Conservation (phyloP, 2,113 vertebrate genomes). For the human (Homo sapiens) region GRCh38 chr14:22438501-22439000, state of each 20-base stretch:
- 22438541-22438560: conserved; percentile 17
- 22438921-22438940: neutral
- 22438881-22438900: conserved; percentile 16
- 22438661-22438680: neutral
- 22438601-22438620: neutral
- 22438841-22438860: neutral
- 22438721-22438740: neutral
- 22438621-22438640: neutral
- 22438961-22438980: neutral
- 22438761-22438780: neutral
- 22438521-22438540: conserved; percentile 11
- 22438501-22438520: neutral
- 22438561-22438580: conserved; percentile 6
- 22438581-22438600: conserved; percentile 6
- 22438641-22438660: neutral
- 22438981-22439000: conserved; percentile 70
- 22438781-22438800: neutral
- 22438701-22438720: neutral
- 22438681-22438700: neutral
- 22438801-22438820: neutral
- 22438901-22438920: neutral
- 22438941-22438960: conserved; percentile 64
- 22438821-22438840: neutral
- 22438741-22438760: neutral
- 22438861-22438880: conserved; percentile 35